These are phyloP conservation scores for Ophion costatus DNA, from an alignment of 2,888 invertebrate species.

Conservation along the genomic window DNA sequence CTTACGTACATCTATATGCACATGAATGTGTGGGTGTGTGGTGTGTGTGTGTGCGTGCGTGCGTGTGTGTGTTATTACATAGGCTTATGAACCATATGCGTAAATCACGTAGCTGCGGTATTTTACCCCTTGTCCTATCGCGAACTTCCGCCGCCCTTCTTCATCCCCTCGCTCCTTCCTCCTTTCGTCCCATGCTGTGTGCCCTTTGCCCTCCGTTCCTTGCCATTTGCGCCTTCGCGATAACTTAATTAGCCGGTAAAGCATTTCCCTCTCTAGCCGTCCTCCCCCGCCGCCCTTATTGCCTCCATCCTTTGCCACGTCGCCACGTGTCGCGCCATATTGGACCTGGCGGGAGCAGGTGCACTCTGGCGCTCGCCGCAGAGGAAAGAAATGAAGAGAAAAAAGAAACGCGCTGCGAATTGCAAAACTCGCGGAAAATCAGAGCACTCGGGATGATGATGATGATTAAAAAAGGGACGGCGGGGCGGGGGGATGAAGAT, in stretches of 20 bases:
- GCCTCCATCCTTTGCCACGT: no score
- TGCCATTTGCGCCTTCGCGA: slow-evolving; percentile 36
- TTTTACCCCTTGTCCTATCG: slow-evolving; percentile 45
- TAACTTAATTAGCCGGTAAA: slow-evolving; percentile 66
- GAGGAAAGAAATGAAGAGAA: not conserved
- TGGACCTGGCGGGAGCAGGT: slow-evolving; percentile 13
- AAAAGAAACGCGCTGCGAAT: not conserved
- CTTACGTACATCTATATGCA: slow-evolving; percentile 20
- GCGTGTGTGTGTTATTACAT: slow-evolving; percentile 48
- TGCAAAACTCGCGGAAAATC: not conserved
- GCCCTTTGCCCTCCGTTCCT: not conserved
- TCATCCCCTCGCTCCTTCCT: not conserved
- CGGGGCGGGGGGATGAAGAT: no score
- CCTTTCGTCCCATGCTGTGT: not conserved
- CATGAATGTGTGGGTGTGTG: slow-evolving; percentile 11
- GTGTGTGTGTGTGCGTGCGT: not conserved
- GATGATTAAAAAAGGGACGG: not conserved
- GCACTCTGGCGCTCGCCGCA: not conserved
- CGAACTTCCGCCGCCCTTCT: slow-evolving; percentile 10
- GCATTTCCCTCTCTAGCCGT: slow-evolving; percentile 55
- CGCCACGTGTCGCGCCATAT: slow-evolving; percentile 37
- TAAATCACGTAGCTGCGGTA: slow-evolving; percentile 62
- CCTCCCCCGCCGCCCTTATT: no score
- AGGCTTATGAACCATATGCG: slow-evolving; percentile 60
- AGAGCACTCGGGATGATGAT: not conserved